Evolutionary conservation across 2,113 vertebrate genomes (phyloP).

Genomic region (Eudyptes chrysolophus): DNA sequence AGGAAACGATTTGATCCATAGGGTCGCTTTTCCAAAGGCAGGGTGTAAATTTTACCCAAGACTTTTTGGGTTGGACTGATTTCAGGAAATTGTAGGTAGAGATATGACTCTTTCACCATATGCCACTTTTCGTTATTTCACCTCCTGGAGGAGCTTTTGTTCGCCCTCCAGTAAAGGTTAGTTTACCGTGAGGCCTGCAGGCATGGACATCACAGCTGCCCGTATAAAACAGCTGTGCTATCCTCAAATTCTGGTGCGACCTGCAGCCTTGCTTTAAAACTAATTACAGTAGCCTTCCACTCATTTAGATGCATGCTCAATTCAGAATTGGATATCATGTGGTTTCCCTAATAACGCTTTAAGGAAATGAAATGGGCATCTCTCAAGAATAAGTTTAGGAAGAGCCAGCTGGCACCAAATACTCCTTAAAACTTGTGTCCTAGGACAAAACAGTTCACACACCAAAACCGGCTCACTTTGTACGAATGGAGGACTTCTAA

Average conservation of each 20-base stretch:
- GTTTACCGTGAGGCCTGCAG: neutral
- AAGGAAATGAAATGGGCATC: neutral
- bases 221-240: neutral
- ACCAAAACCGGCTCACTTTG: neutral
- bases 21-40: neutral
- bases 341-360: neutral
- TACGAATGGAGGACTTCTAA: neutral
- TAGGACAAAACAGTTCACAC: neutral
- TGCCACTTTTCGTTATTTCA: neutral
- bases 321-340: neutral
- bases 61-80: neutral
- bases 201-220: neutral
- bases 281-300: neutral
- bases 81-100: neutral
- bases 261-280: neutral
- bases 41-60: neutral
- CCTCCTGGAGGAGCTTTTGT: slow-evolving; percentile 14
- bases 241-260: neutral
- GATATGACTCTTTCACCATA: neutral
- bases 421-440: neutral
- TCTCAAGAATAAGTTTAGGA: neutral
- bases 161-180: neutral
- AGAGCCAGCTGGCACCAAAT: slow-evolving; percentile 10
- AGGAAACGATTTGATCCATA: neutral
- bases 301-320: neutral